Conservation (phyloP, 37 sponge, comb jelly and placozoan species). For the Diacarnus erythraeanus region DNA sequence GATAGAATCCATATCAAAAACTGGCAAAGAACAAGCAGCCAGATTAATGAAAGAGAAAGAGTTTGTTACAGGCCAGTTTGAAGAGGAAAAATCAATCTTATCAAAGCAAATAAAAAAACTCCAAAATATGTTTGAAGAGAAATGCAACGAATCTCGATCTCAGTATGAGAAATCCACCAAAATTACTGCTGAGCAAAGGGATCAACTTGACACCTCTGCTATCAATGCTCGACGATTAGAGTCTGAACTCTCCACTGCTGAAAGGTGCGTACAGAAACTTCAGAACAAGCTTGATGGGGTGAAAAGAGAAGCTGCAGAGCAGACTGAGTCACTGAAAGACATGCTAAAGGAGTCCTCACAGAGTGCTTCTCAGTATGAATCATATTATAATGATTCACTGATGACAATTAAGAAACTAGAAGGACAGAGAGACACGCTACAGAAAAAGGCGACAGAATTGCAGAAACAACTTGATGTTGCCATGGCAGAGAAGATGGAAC, state of each 20-base stretch:
- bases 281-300: slow-evolving; percentile 47
- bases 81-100: slow-evolving; percentile 27
- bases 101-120: slow-evolving; percentile 16
- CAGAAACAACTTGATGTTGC: slow-evolving; percentile 33
- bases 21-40: slow-evolving; percentile 9
- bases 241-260: slow-evolving; percentile 38
- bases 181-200: slow-evolving; percentile 13
- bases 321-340: slow-evolving; percentile 33
- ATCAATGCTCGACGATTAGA: slow-evolving; percentile 27
- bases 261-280: slow-evolving; percentile 35
- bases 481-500: slow-evolving; percentile 27
- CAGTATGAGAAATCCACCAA: slow-evolving; percentile 38
- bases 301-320: slow-evolving; percentile 38
- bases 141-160: slow-evolving; percentile 34
- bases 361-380: slow-evolving; percentile 15
- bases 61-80: not conserved
- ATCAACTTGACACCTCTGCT: slow-evolving; percentile 43
- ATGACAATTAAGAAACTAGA: slow-evolving; percentile 44
- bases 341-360: slow-evolving; percentile 29
- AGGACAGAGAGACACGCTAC: slow-evolving; percentile 25
- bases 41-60: slow-evolving; percentile 16
- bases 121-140: slow-evolving; percentile 38
- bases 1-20: slow-evolving; percentile 3
- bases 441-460: slow-evolving; percentile 22
- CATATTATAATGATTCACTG: slow-evolving; percentile 4